These are phyloP conservation scores for Platichthys stellatus DNA, from an alignment of 2,113 vertebrate genomes.

Conservation along the genomic window DNA sequence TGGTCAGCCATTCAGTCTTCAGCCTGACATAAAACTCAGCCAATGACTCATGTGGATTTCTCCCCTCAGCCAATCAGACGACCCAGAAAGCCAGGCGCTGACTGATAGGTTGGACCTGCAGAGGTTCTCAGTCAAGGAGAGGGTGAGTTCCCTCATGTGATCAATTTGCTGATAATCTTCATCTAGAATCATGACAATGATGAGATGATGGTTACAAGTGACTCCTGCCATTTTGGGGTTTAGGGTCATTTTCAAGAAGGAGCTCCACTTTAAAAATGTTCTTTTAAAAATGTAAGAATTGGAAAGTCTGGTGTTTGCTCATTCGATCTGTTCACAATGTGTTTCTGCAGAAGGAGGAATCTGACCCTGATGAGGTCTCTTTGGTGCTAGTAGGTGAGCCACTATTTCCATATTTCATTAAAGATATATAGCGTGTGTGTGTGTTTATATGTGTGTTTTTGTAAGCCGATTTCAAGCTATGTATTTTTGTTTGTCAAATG, in stretches of 20 bases:
- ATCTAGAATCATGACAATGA: neutral
- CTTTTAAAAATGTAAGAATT: neutral
- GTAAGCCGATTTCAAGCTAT: neutral
- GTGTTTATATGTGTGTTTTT: neutral
- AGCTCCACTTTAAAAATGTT: neutral
- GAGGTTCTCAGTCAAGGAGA: conserved; percentile 73
- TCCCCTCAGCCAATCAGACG: conserved; percentile 66
- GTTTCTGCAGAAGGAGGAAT: conserved; percentile 74
- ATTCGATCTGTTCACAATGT: neutral
- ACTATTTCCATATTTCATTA: neutral
- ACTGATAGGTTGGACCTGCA: conserved; percentile 73
- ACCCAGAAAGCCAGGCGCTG: conserved; percentile 75
- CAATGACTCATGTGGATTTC: neutral
- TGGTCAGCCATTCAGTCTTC: too few species aligned
- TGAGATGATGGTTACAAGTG: neutral
- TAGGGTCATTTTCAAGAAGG: too few species aligned
- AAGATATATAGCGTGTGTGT: neutral
- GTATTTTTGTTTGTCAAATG: neutral
- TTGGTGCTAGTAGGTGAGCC: conserved; percentile 90
- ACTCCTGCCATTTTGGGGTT: neutral
- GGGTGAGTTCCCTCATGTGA: conserved; percentile 54
- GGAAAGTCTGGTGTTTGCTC: neutral
- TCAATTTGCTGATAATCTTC: neutral
- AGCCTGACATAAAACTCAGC: neutral
- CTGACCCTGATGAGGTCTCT: conserved; percentile 84